These are phyloP conservation scores for Phaetusa simplex DNA, from an alignment of 2,113 vertebrate genomes.

Conservation along the genomic window DNA sequence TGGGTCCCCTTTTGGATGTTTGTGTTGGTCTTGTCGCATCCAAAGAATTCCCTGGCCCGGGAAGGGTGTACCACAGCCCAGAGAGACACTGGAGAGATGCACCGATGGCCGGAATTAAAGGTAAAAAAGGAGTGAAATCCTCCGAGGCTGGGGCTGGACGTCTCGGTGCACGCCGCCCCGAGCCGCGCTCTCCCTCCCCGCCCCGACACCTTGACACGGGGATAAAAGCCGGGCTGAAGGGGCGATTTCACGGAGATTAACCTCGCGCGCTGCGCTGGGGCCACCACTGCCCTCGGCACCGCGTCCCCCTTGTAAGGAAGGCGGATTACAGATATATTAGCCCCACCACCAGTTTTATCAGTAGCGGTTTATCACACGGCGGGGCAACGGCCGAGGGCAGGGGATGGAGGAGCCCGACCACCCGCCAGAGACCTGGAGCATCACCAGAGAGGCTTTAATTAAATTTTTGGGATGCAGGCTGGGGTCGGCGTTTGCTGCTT, in stretches of 20 bases:
- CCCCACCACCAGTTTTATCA: background rate
- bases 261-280: background rate
- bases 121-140: background rate
- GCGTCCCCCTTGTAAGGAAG: background rate
- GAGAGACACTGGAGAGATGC: background rate
- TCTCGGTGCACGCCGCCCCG: background rate
- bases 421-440: background rate
- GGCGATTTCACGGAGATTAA: background rate
- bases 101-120: background rate
- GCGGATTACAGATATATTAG: background rate
- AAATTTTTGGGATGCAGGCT: background rate
- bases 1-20: fast-evolving
- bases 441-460: background rate
- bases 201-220: background rate
- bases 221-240: background rate
- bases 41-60: fast-evolving
- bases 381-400: background rate
- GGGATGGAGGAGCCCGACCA: background rate
- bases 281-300: background rate
- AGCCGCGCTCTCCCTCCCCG: background rate
- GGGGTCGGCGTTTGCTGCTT: background rate
- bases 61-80: fast-evolving
- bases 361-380: background rate
- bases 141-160: background rate
- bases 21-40: background rate